Conservation (phyloP, 1,140 invertebrate genomes). For the Zaprionus africanus region DNA sequence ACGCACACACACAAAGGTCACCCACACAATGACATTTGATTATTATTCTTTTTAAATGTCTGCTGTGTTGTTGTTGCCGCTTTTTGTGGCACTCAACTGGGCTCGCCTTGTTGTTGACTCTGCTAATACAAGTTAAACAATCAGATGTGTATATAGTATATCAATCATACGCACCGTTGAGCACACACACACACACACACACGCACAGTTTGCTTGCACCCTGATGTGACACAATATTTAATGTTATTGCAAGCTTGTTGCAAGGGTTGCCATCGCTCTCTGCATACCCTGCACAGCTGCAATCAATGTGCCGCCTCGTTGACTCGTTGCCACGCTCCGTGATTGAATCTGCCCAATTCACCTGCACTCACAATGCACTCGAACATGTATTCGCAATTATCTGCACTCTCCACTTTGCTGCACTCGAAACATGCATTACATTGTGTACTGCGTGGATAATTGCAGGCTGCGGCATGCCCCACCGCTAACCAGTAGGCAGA, state of each 20-base stretch:
- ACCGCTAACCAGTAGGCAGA: not conserved
- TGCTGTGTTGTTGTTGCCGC: not conserved
- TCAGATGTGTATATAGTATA: constrained; percentile 36
- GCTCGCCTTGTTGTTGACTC: constrained; percentile 44
- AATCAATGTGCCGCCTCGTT: not conserved
- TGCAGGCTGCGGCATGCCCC: not conserved
- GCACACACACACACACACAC: constrained; percentile 32
- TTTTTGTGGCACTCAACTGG: not conserved
- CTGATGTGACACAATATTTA: constrained; percentile 54
- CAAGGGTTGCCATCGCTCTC: not conserved
- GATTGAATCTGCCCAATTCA: constrained; percentile 15
- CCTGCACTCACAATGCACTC: constrained; percentile 1
- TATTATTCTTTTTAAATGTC: constrained; percentile 28
- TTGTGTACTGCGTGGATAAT: not conserved
- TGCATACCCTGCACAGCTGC: not conserved
- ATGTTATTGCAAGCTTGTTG: constrained; percentile 47
- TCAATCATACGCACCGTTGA: constrained; percentile 75
- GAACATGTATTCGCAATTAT: constrained; percentile 8
- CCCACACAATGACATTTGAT: constrained; percentile 1
- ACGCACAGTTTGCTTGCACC: constrained; percentile 17
- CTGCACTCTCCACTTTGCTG: constrained; percentile 3
- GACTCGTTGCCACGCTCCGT: not conserved
- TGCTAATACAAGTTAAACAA: constrained; percentile 66
- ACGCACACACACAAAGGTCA: not conserved
- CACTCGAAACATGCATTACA: not conserved